phyloP scores from a whole-genome alignment of 2,797 vertebrate species.

The Pipistrellus pipistrellus region DNA sequence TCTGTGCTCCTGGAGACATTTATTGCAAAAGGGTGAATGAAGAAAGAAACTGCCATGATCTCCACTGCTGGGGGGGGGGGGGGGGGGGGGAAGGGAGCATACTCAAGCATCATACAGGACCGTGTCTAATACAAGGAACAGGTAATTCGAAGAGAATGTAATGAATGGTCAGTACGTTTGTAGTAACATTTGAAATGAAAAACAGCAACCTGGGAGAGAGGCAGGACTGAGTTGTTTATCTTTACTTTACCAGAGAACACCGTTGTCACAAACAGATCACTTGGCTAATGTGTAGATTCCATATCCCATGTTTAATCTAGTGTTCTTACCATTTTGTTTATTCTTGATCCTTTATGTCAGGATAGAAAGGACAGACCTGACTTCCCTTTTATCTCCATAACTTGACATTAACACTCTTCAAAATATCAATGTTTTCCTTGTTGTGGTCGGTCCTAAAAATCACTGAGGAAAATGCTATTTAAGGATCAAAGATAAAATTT shows the following conservation, averaged over 20 bases:
- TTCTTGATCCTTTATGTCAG: slow-evolving; percentile 3
- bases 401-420: background rate
- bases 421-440: slow-evolving; percentile 6
- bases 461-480: slow-evolving; percentile 11
- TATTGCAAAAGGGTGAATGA: slow-evolving; percentile 16
- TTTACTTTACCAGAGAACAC: background rate
- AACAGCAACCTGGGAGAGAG: background rate
- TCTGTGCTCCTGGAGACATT: background rate
- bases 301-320: background rate
- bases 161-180: background rate
- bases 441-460: background rate
- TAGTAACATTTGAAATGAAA: background rate
- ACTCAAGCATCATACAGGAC: background rate
- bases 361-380: slow-evolving; percentile 8
- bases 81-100: background rate
- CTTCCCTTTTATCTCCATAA: slow-evolving; percentile 4
- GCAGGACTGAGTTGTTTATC: background rate
- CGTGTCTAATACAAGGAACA: background rate
- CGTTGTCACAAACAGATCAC: background rate
- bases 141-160: background rate
- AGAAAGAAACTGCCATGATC: background rate
- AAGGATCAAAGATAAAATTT: slow-evolving; percentile 72
- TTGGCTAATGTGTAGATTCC: too few relatives aligned
- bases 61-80: background rate
- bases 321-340: background rate